phyloP scores from a whole-genome alignment of 64 coral and sea anemone genomes.

The Exaiptasia diaphana region DNA sequence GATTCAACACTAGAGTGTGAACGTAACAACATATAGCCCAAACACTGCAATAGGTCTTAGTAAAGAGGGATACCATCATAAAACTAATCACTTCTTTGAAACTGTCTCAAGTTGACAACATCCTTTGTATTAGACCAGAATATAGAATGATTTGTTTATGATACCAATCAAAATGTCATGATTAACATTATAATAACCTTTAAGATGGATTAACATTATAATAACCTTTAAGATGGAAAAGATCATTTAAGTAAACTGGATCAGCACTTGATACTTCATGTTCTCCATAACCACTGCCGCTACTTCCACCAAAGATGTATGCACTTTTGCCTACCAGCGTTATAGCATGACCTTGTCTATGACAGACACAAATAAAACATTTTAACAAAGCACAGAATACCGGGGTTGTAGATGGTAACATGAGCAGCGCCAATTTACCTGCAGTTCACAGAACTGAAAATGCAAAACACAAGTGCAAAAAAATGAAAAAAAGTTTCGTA shows the following conservation, averaged over 20 bases:
- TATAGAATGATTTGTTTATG: too few relatives aligned
- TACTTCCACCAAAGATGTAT: conserved; percentile 86
- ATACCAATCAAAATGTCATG: too few relatives aligned
- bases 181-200: too few relatives aligned
- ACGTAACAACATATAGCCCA: too few relatives aligned
- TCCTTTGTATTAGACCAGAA: too few relatives aligned
- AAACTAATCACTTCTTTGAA: too few relatives aligned
- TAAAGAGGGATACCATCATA: too few relatives aligned
- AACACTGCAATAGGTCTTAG: too few relatives aligned
- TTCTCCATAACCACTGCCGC: conserved; percentile 79
- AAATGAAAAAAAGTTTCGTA: not conserved
- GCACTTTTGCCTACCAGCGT: conserved; percentile 73
- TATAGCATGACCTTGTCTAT: conserved; percentile 81
- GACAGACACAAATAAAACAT: not conserved
- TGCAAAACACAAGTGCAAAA: not conserved
- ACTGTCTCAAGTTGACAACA: too few relatives aligned
- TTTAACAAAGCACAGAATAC: not conserved
- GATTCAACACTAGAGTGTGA: too few relatives aligned
- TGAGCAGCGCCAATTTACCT: too few relatives aligned
- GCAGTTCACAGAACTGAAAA: not conserved
- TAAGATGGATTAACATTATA: too few relatives aligned
- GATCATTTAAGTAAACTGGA: conserved; percentile 85
- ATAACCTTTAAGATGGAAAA: conserved; percentile 88
- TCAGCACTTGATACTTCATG: conserved; percentile 46
- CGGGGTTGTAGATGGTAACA: not conserved